Evolutionary conservation across 2,888 invertebrate genomes (phyloP), one percentile per base, ranked within the genome.

Genomic region (Xylophagus ater): DNA sequence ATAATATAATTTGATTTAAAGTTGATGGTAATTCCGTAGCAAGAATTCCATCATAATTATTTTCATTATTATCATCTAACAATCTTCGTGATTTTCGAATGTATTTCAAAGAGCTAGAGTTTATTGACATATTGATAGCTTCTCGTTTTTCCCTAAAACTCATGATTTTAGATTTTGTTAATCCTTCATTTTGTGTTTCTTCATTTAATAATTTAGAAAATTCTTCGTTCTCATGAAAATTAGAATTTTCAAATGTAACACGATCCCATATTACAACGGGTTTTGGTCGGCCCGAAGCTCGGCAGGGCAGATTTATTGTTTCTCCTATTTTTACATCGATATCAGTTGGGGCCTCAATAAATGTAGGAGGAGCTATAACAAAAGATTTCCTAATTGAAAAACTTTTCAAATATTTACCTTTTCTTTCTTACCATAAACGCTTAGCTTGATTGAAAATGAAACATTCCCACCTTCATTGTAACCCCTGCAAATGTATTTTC

Each of bases 161-260:
- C 53, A 53, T 53, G 9, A 53, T 52, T 48, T 53, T 52, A 2
- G 51, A 50, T 37, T 53, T 53, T 2, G 51, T 46, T 7, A 53
- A 15, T 10, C 50, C 26, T 26, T 51, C 51, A 29, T 52, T 50
- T 6, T 49, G 49, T 8, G 47, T 43, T 17, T 71, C 68, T 8
- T 72, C 69, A 36, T 71, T 68, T 15, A 40, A 31, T 33, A 43
- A 37, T 32, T 36, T 24, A 3, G 37, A 37, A 29, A 35, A 17
- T 46, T 66, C 64, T 33, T 56, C 35, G 6, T 39, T 39, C 13
- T 33, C 33, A 14, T 39, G 32, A 6, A 26, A 32, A 20, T 14
- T 7, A 3, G 13, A 19, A 13, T 25, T 33, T 26, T 26, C 24
- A 24, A 39, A 32, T 24, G n/a, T n/a, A n/a, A n/a, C n/a, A n/a